Percentiles rank a stretch among this genome's conserved stretches.
Conservation (phyloP, 2,113 vertebrate species). For the Typhlomys cinereus region DNA sequence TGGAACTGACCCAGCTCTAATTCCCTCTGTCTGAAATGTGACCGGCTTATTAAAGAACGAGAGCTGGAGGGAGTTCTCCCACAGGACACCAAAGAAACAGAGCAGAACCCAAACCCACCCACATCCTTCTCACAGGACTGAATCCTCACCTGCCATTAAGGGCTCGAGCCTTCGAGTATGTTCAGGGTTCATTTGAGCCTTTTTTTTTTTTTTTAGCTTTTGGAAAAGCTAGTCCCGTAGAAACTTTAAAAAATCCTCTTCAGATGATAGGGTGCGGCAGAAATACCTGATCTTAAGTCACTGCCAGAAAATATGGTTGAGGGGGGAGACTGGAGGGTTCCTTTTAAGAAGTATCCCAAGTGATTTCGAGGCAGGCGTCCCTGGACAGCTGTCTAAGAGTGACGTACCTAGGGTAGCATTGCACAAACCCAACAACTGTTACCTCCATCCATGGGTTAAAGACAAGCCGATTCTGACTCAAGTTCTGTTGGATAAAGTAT, state of each 20-base stretch:
- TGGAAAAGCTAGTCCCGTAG: neutral
- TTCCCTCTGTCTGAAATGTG: conserved; percentile 74
- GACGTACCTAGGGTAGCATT: no score
- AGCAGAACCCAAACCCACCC: conserved; percentile 28
- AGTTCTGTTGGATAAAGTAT: neutral
- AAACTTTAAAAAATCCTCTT: neutral
- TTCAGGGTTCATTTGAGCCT: neutral
- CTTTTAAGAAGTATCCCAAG: neutral
- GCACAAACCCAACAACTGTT: neutral
- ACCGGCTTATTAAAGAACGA: conserved; percentile 72
- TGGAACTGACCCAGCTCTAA: conserved; percentile 79
- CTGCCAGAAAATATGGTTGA: neutral
- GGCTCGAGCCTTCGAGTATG: neutral
- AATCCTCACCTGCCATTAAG: neutral
- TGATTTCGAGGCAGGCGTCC: conserved; percentile 6
- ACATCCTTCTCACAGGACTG: neutral
- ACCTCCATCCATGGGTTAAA: neutral
- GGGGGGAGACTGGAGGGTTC: neutral
- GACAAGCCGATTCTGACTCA: neutral
- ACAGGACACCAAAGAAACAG: neutral
- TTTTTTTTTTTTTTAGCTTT: neutral
- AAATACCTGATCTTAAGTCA: neutral
- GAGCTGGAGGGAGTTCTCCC: conserved; percentile 59
- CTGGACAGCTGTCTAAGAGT: neutral
- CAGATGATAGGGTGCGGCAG: neutral